Base-by-base conservation (phyloP, 1,140 invertebrate genomes). In the Cydia strobilella region DNA sequence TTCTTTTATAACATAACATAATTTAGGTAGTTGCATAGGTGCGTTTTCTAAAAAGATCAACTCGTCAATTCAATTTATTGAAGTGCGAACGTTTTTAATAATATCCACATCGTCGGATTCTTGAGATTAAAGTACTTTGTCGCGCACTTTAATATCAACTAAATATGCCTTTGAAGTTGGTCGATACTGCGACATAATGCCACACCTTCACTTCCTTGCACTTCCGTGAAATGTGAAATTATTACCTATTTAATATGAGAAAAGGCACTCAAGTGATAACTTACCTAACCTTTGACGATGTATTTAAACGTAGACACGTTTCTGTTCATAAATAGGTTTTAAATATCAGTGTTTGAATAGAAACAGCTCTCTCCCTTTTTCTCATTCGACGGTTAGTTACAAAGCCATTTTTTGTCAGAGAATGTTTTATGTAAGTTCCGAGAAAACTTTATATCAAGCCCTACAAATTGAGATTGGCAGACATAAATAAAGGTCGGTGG, bases 101-200 rank as follows among this genome's bases (percentile, higher is more conserved):
- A 59, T 3, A 59, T 59, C 54, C 54, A 10, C 18, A 59, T 59
- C 51, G 51, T 54, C 6, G 54, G 6, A n/a, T 51, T 4, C n/a
- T 23, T 59, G 54, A 59, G 15, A 59, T 59, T 20, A 59, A 59
- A 59, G 54, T n/a, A 23, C 54, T 54, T 54, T 59, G 54, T 59
- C 54, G 54, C 20, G 20, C 9, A 59, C 20, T 59, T 59, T 23
- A 59, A 59, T 59, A 23, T n/a, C 54, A 23, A 59, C 54, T 23
- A 23, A 59, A 20, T 23, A 20, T 59, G 18, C 54, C 54, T 23
- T 23, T 59, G 54, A 59, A 59, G 54, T 23, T 59, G 15, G 15
- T 54, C 51, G n/a, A 20, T 59, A 12, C 54, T 9, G 7, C 54
- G 18, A 20, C 18, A 23, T 59, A 59, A 59, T 59, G n/a, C 20